phyloP scores from a whole-genome alignment of 2,888 invertebrate species.

The Oligia fasciuncula region DNA sequence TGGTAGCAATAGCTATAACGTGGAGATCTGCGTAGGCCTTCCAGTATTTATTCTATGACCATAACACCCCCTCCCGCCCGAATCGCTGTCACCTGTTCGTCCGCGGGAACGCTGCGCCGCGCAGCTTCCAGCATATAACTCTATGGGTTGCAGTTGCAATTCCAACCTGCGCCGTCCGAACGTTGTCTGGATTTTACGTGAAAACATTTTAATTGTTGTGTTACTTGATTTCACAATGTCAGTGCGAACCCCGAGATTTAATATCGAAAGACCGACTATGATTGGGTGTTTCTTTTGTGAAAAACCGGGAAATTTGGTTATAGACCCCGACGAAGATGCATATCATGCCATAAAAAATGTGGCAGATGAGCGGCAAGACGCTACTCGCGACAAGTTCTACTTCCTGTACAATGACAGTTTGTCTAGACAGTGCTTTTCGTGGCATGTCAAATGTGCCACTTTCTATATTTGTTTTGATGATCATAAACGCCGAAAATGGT shows the following conservation, averaged over 20 bases:
- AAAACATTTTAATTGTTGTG: background rate
- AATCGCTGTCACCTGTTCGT: slow-evolving; percentile 21
- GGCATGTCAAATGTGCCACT: slow-evolving; percentile 46
- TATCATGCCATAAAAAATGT: slow-evolving; percentile 30
- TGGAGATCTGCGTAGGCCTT: slow-evolving; percentile 5
- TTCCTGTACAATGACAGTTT: slow-evolving; percentile 33
- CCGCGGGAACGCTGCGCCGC: slow-evolving; percentile 34
- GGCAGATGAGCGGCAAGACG: slow-evolving; percentile 44
- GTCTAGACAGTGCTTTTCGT: slow-evolving; percentile 47
- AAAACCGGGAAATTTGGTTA: slow-evolving; percentile 30
- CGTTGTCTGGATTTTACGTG: background rate
- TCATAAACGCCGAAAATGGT: background rate
- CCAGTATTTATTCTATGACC: slow-evolving; percentile 35
- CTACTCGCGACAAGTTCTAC: slow-evolving; percentile 39
- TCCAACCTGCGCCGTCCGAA: slow-evolving; percentile 3
- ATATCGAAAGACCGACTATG: slow-evolving; percentile 8
- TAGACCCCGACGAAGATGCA: slow-evolving; percentile 24
- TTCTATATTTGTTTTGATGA: slow-evolving; percentile 17
- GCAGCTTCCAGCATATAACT: slow-evolving; percentile 31
- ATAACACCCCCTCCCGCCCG: background rate
- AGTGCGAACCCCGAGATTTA: background rate
- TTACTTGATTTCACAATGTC: slow-evolving; percentile 4
- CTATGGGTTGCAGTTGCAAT: slow-evolving; percentile 48
- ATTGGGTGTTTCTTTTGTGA: slow-evolving; percentile 49
- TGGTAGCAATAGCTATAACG: background rate